Evolutionary conservation across 2,888 invertebrate genomes (phyloP), one percentile per base, ranked within the genome.

Genomic region (Dromius quadrimaculatus): DNA sequence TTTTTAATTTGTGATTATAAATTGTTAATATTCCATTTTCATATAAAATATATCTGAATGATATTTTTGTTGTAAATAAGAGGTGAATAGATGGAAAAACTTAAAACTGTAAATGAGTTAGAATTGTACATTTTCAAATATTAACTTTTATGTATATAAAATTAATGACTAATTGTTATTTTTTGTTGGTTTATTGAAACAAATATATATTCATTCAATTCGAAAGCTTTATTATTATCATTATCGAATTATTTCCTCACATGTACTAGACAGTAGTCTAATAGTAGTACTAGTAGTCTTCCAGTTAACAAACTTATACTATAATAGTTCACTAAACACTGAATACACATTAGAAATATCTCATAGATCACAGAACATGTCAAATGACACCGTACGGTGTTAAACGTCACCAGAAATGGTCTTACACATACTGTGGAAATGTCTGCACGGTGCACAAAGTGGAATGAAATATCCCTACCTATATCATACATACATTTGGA

Each of bases 301-400:
- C 47, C 62, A 61, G 62, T 62, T 47, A 61, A 61, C 62, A 70
- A 70, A 70, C 54, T 66, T 66, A 65, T 47, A 23, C 28, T 17
- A n/a, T n/a, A n/a, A 28, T 57, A 65, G 54, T 28, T 47, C 36
- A 50, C 50, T 64, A 62, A 70, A 70, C 70, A 70, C 70, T 70
- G 70, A 70, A 59, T 70, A 70, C 62, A 70, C 62, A 62, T 70
- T 62, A 70, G 70, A 70, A 70, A 70, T 70, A 70, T 70, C 62
- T 61, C 50, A 45, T 70, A 70, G 70, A 70, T 70, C 70, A 70
- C 70, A 70, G 70, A 70, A 70, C 70, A 59, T 70, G 61, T 70
- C 70, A 70, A 70, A 70, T 68, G 45, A 70, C 70, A 70, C 70
- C 70, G 62, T 70, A 70, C 50, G 70, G 59, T 43, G 68, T 59